Evolutionary conservation across 2,797 vertebrate species (phyloP).

Genomic region (Pristis pectinata): DNA sequence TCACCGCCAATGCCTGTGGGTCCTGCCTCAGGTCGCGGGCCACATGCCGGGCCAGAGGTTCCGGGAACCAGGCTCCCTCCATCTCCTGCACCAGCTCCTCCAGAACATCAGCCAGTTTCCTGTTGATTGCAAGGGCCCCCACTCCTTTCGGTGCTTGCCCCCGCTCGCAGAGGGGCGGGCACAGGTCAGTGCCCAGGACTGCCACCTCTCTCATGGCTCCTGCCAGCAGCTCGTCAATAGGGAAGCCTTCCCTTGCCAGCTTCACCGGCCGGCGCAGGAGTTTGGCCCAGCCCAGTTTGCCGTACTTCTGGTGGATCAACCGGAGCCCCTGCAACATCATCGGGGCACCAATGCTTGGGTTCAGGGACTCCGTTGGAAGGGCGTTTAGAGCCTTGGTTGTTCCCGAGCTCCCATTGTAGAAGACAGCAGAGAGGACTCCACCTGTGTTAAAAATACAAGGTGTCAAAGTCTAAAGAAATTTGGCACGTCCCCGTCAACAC

Average conservation of each 20-base stretch:
- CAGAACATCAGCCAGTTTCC: conserved; percentile 47
- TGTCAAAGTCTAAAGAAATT: no score
- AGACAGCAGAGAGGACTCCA: conserved; percentile 54
- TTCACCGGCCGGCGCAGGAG: conserved; percentile 44
- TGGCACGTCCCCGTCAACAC: no score
- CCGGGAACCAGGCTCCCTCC: conserved; percentile 44
- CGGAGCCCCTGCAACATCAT: conserved; percentile 50
- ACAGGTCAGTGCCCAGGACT: conserved; percentile 45
- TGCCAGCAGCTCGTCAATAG: conserved; percentile 51
- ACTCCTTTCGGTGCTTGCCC: conserved; percentile 41
- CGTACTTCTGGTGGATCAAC: conserved; percentile 49
- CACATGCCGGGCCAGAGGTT: conserved; percentile 48
- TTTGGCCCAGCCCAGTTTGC: conserved; percentile 49
- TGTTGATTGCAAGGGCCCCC: conserved; percentile 44
- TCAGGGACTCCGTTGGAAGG: conserved; percentile 42
- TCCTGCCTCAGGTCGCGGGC: conserved; percentile 43
- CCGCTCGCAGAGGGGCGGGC: conserved; percentile 48
- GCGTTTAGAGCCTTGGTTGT: conserved; percentile 48
- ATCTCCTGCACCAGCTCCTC: conserved; percentile 38
- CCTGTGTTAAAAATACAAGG: conserved; percentile 45
- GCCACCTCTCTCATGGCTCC: conserved; percentile 47
- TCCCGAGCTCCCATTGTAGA: conserved; percentile 50
- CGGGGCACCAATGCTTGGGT: conserved; percentile 46
- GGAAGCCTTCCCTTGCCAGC: conserved; percentile 54
- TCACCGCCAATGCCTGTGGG: conserved; percentile 40